Percentiles rank a stretch among this genome's conserved stretches.
Evolutionary conservation across 2,797 vertebrate species (phyloP).

Genomic region (Trachops cirrhosus): DNA sequence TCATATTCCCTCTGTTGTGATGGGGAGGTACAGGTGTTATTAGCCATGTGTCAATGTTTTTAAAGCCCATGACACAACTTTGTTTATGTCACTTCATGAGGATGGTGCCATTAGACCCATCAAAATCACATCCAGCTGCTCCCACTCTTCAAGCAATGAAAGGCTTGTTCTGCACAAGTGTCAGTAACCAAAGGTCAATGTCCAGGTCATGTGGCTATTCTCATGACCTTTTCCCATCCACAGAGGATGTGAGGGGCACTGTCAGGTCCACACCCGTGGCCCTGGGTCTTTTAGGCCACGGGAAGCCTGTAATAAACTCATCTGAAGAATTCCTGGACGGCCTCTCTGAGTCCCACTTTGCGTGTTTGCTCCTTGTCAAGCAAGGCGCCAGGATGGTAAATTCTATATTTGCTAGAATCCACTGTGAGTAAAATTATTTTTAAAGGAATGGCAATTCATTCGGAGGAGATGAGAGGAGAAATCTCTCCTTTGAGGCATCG

Average conservation of each 20-base stretch:
- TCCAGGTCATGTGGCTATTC: background rate
- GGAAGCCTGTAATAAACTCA: conserved; percentile 12
- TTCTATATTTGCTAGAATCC: background rate
- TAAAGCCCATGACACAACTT: background rate
- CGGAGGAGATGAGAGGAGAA: conserved; percentile 23
- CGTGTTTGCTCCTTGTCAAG: conserved; percentile 28
- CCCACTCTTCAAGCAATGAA: background rate
- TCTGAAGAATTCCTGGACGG: conserved; percentile 16
- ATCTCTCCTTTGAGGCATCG: conserved; percentile 31
- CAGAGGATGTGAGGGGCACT: background rate
- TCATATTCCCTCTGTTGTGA: background rate
- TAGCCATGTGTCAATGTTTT: background rate
- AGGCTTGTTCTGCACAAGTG: background rate
- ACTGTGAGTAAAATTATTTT: conserved; percentile 56
- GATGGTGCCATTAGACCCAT: background rate
- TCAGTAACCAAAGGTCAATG: background rate
- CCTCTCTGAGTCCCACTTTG: conserved; percentile 40
- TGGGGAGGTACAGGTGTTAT: background rate
- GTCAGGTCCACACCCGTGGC: background rate
- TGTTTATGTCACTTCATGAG: background rate
- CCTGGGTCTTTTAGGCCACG: background rate
- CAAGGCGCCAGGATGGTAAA: background rate
- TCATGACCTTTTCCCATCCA: background rate
- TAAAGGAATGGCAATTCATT: conserved; percentile 49
- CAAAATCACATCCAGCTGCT: background rate